Evolutionary conservation across 1,140 invertebrate genomes (phyloP), one percentile per base, ranked within the genome.

Genomic region (Oryctes rhinoceros): DNA sequence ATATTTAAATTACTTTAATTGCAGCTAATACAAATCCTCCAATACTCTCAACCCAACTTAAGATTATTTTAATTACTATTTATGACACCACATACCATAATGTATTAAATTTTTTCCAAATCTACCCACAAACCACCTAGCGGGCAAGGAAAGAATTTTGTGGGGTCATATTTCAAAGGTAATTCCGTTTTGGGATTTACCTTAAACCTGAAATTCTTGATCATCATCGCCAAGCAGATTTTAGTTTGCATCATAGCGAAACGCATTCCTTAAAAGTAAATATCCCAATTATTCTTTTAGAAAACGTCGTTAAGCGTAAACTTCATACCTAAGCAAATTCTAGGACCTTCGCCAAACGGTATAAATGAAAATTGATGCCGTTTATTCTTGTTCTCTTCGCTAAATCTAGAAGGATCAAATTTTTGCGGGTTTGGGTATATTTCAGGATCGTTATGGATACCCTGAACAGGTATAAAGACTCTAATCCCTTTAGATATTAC

Each of bases 351-450:
- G 18, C 92, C 93, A 85, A 95, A 94, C 3, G 93, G 93, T 81
- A 93, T 86, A 83, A 91, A 94, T 0, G 89, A 88, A 4, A 85
- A 84, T 77, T 86, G 86, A 78, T 83, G 81, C 20, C 89, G 86
- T 78, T 88, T 84, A 5, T 82, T 81, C 47, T 87, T 87, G 78
- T 90, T 89, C 79, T 88, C 86, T n/a, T 90, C 89, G 11, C 88
- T 85, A 85, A 94, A 94, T 79, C 93, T 86, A 62, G 94, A 91
- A 0, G 93, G 93, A 87, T 94, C 89, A 84, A 93, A 94, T 10
- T 83, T 83, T 48, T 92, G 90, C 7, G 93, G 93, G 80, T 94
- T 88, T 9, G 91, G 90, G 84, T 89, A 94, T 82, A 89, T 89
- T 30, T 90, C 83, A 3, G 89, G 87, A 84, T 93, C 90, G 48